These are phyloP conservation scores for Dicroscelio sp. DNA, from an alignment of 2,888 invertebrate genomes.

Conservation along the genomic window DNA sequence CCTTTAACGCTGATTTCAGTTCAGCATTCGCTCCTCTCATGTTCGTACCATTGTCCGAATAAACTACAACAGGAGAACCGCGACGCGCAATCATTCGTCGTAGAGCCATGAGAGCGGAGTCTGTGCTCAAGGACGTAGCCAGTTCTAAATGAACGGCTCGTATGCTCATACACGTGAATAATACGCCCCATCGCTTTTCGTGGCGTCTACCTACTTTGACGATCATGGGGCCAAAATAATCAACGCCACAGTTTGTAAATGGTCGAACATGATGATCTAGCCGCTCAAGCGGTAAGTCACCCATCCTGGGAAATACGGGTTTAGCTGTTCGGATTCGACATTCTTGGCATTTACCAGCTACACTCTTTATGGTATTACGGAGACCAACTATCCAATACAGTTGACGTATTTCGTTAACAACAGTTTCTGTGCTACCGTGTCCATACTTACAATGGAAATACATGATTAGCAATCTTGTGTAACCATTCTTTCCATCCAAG, in stretches of 20 bases:
- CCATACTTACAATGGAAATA: not conserved
- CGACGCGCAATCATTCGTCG: conserved; percentile 55
- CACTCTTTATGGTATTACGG: not conserved
- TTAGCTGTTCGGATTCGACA: not conserved
- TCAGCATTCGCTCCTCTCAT: conserved; percentile 42
- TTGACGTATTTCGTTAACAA: not conserved
- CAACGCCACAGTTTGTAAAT: not conserved
- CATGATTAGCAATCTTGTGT: not conserved
- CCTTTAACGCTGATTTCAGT: conserved; percentile 44
- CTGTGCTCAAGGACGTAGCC: conserved; percentile 51
- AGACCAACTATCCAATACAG: not conserved
- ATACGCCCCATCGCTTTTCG: conserved; percentile 82
- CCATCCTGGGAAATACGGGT: not conserved
- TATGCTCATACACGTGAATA: conserved; percentile 80
- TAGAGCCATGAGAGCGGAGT: conserved; percentile 74
- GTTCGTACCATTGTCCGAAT: conserved; percentile 2
- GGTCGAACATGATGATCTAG: conserved; percentile 10
- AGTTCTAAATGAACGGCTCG: conserved; percentile 80
- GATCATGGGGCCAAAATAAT: conserved; percentile 75
- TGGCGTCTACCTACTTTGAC: conserved; percentile 68
- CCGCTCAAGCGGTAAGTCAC: not conserved
- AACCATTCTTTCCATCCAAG: not conserved
- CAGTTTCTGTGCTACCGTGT: not conserved
- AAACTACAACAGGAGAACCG: not conserved
- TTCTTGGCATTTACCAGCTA: not conserved